Conservation (phyloP, 1,140 invertebrate species). For the Bombus impatiens region DNA sequence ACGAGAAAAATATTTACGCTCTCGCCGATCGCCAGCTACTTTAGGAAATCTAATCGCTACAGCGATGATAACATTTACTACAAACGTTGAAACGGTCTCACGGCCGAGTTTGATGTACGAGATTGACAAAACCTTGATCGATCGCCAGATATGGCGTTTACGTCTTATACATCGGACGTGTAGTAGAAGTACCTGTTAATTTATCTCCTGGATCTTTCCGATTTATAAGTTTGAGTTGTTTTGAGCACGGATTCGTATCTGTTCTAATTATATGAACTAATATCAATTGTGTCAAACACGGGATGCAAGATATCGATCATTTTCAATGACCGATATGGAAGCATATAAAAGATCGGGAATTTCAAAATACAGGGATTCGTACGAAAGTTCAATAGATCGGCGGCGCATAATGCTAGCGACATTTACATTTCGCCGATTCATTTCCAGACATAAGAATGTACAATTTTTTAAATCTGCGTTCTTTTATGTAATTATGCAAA, state of each 20-base stretch:
- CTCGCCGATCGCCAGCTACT: not conserved
- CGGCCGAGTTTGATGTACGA: not conserved
- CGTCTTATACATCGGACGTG: not conserved
- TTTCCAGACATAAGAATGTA: constrained; percentile 23
- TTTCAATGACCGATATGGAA: not conserved
- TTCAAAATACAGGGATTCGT: not conserved
- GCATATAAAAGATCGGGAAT: not conserved
- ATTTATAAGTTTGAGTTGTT: not conserved
- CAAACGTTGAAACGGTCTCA: too few species aligned
- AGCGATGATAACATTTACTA: not conserved
- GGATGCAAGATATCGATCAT: not conserved
- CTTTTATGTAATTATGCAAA: not conserved
- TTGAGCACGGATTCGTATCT: too few species aligned
- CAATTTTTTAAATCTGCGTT: not conserved
- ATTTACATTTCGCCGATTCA: constrained; percentile 43
- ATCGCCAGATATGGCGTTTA: not conserved
- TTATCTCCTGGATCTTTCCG: too few species aligned
- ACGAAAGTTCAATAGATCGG: not conserved
- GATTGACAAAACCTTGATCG: not conserved
- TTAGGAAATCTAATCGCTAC: constrained; percentile 20
- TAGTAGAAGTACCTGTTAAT: too few species aligned
- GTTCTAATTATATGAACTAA: too few species aligned
- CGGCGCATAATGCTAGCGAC: not conserved
- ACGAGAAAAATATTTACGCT: constrained; percentile 47
- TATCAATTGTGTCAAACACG: not conserved